Conservation (phyloP, 1,140 invertebrate genomes). For the Diprion similis region DNA sequence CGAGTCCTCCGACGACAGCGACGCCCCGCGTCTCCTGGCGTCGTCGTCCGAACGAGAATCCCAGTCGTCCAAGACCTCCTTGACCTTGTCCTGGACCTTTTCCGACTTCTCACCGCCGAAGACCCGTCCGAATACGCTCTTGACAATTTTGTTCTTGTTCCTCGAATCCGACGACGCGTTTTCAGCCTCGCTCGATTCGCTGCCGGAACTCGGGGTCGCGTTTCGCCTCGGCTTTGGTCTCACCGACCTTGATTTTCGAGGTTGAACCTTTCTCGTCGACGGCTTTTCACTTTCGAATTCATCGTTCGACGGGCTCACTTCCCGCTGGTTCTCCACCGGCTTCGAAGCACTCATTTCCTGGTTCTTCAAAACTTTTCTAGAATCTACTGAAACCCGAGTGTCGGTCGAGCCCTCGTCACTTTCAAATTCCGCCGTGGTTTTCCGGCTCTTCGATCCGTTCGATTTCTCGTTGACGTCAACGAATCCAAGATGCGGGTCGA, state of each 20-base stretch:
- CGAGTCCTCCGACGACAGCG: neutral
- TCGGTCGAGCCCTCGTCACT: conserved; percentile 44
- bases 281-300: conserved; percentile 19
- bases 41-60: conserved; percentile 51
- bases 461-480: conserved; percentile 33
- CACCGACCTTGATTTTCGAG: neutral
- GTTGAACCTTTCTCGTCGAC: neutral
- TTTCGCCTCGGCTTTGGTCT: conserved; percentile 11
- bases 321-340: conserved; percentile 21
- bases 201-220: neutral
- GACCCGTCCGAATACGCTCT: conserved; percentile 54
- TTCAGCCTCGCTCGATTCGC: conserved; percentile 36
- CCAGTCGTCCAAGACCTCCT: conserved; percentile 57
- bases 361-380: conserved; percentile 43
- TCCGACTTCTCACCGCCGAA: conserved; percentile 52
- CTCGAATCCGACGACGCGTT: conserved; percentile 20
- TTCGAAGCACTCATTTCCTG: conserved; percentile 31
- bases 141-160: conserved; percentile 55
- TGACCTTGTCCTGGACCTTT: conserved; percentile 52
- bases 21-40: conserved; percentile 29
- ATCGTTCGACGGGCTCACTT: conserved; percentile 19
- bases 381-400: conserved; percentile 42
- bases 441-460: neutral
- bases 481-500: conserved; percentile 23
- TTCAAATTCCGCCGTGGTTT: conserved; percentile 33